A percentile compares a stretch with the other conserved stretches of the same genome.
phyloP scores from a whole-genome alignment of 2,888 invertebrate species.

The Thyatira batis region DNA sequence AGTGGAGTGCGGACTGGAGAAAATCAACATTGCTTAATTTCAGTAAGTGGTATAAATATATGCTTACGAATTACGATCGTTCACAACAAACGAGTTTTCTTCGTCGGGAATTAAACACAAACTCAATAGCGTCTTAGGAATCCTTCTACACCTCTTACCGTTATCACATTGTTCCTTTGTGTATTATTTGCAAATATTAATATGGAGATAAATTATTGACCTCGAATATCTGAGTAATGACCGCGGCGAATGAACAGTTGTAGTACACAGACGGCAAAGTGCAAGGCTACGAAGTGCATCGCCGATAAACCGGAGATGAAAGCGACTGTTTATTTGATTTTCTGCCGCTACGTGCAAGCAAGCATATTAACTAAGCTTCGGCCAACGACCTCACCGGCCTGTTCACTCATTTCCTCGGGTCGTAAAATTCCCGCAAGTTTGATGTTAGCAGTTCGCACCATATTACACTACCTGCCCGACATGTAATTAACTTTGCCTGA shows the following conservation, averaged over 20 bases:
- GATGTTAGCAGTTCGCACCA: slow-evolving; percentile 25
- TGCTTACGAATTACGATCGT: too few relatives aligned
- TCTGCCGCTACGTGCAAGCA: slow-evolving; percentile 59
- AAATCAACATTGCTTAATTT: slow-evolving; percentile 4
- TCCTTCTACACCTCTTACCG: neutral
- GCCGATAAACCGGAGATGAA: slow-evolving; percentile 76
- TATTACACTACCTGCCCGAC: slow-evolving; percentile 24
- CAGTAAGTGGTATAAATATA: too few relatives aligned
- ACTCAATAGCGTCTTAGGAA: neutral
- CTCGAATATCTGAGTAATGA: slow-evolving; percentile 59
- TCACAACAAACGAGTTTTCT: too few relatives aligned
- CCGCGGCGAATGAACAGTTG: slow-evolving; percentile 54
- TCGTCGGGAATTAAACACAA: too few relatives aligned
- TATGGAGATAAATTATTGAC: slow-evolving; percentile 59
- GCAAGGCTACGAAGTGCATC: slow-evolving; percentile 75
- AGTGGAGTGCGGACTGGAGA: slow-evolving; percentile 19
- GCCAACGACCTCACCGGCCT: slow-evolving; percentile 52
- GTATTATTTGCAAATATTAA: slow-evolving; percentile 44
- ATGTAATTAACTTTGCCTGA: slow-evolving; percentile 31
- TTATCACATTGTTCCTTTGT: slow-evolving; percentile 13
- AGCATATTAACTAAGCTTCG: slow-evolving; percentile 64
- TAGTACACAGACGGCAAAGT: slow-evolving; percentile 60
- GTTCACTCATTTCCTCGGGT: slow-evolving; percentile 42
- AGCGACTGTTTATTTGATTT: slow-evolving; percentile 78
- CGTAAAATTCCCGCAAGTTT: slow-evolving; percentile 46